Conservation (phyloP, 2,888 invertebrate species). For the Rhogogaster chlorosoma region DNA sequence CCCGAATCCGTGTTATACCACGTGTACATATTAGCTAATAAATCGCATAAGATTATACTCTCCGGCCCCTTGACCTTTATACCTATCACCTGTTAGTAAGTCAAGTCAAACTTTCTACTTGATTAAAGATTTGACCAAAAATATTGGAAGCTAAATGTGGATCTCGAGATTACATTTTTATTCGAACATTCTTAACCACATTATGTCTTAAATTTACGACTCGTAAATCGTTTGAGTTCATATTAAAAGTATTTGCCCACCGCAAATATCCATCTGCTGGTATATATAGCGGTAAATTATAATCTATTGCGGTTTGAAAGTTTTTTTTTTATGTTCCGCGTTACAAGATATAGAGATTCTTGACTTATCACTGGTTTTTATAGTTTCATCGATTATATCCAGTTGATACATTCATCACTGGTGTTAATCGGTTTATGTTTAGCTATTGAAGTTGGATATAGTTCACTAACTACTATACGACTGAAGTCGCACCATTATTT, state of each 20-base stretch:
- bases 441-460: not conserved
- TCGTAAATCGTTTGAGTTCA: not conserved
- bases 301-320: not conserved
- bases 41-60: not conserved
- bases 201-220: not conserved
- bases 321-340: not conserved
- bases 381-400: not conserved
- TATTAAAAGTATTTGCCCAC: not conserved
- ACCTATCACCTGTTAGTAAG: not conserved
- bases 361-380: not conserved
- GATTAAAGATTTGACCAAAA: not conserved
- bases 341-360: not conserved
- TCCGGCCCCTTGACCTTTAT: not conserved
- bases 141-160: not conserved
- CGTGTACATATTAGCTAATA: not conserved
- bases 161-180: not conserved
- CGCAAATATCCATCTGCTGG: not conserved
- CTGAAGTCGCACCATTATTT: not conserved
- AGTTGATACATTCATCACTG: not conserved
- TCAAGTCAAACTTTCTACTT: constrained; percentile 7
- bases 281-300: not conserved
- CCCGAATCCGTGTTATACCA: not conserved
- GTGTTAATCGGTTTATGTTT: not conserved
- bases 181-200: not conserved
- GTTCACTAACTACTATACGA: not conserved